A percentile compares a stretch with the other conserved stretches of the same genome.
Evolutionary conservation across 2,113 vertebrate genomes (phyloP).

Genomic region (Quiscalus mexicanus): DNA sequence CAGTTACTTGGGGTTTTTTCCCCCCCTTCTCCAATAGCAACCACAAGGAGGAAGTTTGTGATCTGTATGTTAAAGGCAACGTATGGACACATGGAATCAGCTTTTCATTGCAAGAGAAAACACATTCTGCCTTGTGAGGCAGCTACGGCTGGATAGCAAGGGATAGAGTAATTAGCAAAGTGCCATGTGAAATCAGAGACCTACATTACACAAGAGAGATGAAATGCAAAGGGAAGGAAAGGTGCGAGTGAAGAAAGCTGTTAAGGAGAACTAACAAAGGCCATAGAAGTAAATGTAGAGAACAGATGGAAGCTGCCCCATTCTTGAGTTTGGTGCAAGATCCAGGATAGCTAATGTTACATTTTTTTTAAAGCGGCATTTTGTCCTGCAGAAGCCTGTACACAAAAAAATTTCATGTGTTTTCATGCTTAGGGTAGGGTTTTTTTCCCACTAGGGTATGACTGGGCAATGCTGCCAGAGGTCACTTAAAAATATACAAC

Average conservation of each 20-base stretch:
- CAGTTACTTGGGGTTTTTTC: background rate
- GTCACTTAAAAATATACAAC: background rate
- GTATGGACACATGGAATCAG: background rate
- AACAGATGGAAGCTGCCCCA: background rate
- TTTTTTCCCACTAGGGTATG: background rate
- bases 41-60: background rate
- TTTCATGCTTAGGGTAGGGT: background rate
- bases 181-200: conserved; percentile 42
- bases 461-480: background rate
- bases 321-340: background rate
- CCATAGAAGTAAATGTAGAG: background rate
- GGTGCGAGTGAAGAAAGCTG: background rate
- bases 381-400: background rate
- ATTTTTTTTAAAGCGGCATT: accelerated
- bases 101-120: background rate
- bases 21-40: background rate
- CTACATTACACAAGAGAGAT: conserved; percentile 9
- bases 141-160: background rate
- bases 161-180: conserved; percentile 43
- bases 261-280: background rate
- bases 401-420: background rate
- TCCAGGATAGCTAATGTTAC: background rate
- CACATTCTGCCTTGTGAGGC: background rate
- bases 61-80: background rate
- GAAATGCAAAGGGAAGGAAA: conserved; percentile 16